Evolutionary conservation across 2,797 vertebrate genomes (phyloP), one percentile per base, ranked within the genome.

Genomic region (Manis crassicaudata): DNA sequence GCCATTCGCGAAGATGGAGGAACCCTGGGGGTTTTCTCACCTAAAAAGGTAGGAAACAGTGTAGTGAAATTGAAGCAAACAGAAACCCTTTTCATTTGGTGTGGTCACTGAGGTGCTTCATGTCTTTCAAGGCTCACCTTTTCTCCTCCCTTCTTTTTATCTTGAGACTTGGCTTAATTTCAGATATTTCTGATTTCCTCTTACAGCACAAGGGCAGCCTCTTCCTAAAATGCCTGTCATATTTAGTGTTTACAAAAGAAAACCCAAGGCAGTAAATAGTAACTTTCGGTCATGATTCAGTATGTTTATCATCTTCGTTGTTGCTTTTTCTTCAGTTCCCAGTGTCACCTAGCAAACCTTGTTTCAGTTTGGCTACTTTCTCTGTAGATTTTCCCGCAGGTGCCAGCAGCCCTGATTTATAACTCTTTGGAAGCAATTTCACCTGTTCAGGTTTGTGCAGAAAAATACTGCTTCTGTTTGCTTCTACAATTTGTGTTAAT

Each of bases 1-100:
- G 99, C 99, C 67, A 99, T 99, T 97, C 99, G 99, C 85, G 99
- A 99, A 98, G 99, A 99, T 92, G 99, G 99, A 96, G 99, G 99
- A 98, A 99, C 99, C 6, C 98, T 99, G 97, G 99, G 99, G 2
- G 99, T 99, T 81, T 99, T 99, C 98, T 99, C 99, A 43, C 99
- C 99, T 67, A 99, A 99, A 99, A 99, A 99, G 99, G 99, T 99
- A 99, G n/a, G 92, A 80, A 46, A 70, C 46, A 29, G 14, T 88
- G 88, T 70, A 88, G 29, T 89, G 27, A 94, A 72, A 70, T 21
- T 56, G 68, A 87, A 8, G 20, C 80, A 63, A 58, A 87, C 56
- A 37, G 35, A 81, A 80, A 14, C 21, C 60, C 14, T 67, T 76
- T 46, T 56, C 54, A 27, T 62, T 73, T 83, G 14, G 62, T 37